Base-by-base conservation (phyloP, 1,140 invertebrate species). In the Stenopsyche tienmushanensis region DNA sequence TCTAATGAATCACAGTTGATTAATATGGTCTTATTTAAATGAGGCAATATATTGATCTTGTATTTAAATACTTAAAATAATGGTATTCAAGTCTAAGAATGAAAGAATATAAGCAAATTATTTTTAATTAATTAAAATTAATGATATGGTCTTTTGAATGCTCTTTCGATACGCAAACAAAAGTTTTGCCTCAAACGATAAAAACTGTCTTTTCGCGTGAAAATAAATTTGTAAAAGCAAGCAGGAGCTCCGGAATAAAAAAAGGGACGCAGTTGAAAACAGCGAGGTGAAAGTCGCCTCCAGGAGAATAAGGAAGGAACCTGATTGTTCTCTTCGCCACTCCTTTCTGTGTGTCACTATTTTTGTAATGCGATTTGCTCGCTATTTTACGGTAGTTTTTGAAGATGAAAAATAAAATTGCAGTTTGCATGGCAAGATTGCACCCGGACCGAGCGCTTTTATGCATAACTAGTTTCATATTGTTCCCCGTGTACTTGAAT, bases 371-470 rank as follows among this genome's bases (percentile, higher is more conserved):
- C 57, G 62, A 66, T 70, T 70, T 70, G 24, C 57, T 42, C 26
- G 65, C 49, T 45, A 66, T 62, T 42, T 50, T 70, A 64, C 67
- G 59, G 58, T 62, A 67, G 65, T 70, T 70, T n/a, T 67, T 67
- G 65, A 65, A 70, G 65, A 70, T 70, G 69, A 70, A 70, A 70
- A 67, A 67, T 70, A 70, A 70, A 62, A 70, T 70, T 70, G 69
- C 62, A 70, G 68, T 66, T 69, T 69, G 60, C 67, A 54, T 57
- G 21, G 58, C 63, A 53, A 69, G 67, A 69, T 69, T 69, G 62
- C 66, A 58, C 42, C 29, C 25, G 42, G 26, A 57, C 53, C 39
- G 47, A 50, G 23, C 41, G 49, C 29, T 66, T 53, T n/a, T n/a
- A n/a, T n/a, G n/a, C n/a, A n/a, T n/a, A n/a, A 52, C 64, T 60